These are phyloP conservation scores for Tetrax tetrax DNA, from an alignment of 2,113 vertebrate species.

Conservation along the genomic window DNA sequence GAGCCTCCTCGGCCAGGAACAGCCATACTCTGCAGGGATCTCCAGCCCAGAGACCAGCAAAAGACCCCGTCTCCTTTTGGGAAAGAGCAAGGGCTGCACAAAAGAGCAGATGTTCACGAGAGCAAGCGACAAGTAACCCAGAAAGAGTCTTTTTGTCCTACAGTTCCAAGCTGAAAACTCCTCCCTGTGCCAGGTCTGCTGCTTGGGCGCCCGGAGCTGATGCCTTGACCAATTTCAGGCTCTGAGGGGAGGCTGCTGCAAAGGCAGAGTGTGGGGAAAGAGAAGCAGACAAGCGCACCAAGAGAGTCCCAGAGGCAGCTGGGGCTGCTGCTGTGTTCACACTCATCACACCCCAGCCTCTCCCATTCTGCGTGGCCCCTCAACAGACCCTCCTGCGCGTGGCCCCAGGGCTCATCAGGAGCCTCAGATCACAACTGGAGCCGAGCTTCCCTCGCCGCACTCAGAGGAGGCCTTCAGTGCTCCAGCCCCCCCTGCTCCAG, in stretches of 20 bases:
- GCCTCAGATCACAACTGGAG: not conserved
- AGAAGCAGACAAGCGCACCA: not conserved
- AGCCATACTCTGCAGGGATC: not conserved
- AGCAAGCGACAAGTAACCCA: too few species aligned
- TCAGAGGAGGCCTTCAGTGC: not conserved
- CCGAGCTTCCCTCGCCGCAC: not conserved
- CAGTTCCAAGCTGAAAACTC: not conserved
- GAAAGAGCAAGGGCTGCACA: fast-evolving
- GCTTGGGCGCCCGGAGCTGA: not conserved
- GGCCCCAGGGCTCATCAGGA: not conserved
- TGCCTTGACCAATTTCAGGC: too few species aligned
- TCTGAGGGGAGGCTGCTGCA: not conserved
- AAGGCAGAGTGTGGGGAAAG: too few species aligned
- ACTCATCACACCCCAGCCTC: not conserved
- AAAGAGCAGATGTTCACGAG: not conserved
- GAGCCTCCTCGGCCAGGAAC: not conserved
- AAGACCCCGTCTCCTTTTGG: fast-evolving
- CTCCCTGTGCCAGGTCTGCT: not conserved
- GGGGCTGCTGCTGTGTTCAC: not conserved
- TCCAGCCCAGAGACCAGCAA: not conserved
- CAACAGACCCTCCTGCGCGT: too few species aligned
- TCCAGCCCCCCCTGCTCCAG: not conserved
- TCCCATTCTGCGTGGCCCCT: too few species aligned
- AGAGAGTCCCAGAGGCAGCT: not conserved
- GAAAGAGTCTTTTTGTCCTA: not conserved